phyloP scores from a whole-genome alignment of 1,140 invertebrate species.

The Piezodorus guildinii region DNA sequence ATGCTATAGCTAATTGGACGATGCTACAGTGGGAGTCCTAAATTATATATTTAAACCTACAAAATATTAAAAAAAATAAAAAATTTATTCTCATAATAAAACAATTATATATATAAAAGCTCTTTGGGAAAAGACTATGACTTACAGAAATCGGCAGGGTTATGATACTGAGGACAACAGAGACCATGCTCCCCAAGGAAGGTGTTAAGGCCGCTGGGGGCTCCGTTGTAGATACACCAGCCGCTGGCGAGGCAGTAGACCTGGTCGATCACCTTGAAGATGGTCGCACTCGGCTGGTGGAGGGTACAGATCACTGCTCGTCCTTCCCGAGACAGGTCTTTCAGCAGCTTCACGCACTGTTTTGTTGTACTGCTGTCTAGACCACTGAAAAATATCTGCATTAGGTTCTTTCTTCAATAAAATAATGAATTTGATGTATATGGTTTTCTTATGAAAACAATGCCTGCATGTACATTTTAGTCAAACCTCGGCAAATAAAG shows the following conservation, averaged over 20 bases:
- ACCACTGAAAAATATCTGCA: conserved; percentile 40
- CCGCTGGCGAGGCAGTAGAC: conserved; percentile 82
- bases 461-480: too few species aligned
- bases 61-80: too few species aligned
- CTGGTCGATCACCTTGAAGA: conserved; percentile 93
- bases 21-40: too few species aligned
- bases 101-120: not conserved
- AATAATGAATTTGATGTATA: too few species aligned
- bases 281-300: conserved; percentile 85
- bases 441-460: too few species aligned
- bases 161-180: conserved; percentile 86
- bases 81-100: not conserved
- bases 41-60: too few species aligned
- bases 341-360: conserved; percentile 73
- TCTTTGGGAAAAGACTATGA: conserved; percentile 9
- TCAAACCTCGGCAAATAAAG: too few species aligned
- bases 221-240: conserved; percentile 83
- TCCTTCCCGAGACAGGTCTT: conserved; percentile 63
- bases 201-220: conserved; percentile 66
- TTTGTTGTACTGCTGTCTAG: conserved; percentile 86
- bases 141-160: conserved; percentile 87
- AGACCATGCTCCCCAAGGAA: conserved; percentile 73
- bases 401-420: too few species aligned
- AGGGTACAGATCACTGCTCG: conserved; percentile 80
- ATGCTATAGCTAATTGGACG: too few species aligned